Evolutionary conservation across 2,113 vertebrate species (phyloP).

Genomic region (Hyperopisus bebe): DNA sequence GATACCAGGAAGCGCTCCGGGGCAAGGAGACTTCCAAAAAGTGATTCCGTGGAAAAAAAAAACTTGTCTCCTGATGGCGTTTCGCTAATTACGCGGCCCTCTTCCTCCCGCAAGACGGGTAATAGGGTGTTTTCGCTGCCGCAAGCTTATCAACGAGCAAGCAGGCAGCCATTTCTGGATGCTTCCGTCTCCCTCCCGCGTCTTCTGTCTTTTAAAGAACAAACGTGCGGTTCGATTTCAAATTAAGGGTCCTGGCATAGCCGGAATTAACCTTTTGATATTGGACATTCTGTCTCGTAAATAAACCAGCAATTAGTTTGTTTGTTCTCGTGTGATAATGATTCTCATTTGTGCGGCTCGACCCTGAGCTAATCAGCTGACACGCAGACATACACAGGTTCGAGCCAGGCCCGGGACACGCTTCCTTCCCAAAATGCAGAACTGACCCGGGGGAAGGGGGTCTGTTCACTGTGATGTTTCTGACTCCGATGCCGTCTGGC

Average conservation of each 20-base stretch:
- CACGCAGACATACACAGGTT: constrained; percentile 38
- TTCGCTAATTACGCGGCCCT: constrained; percentile 91
- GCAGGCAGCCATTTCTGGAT: constrained; percentile 76
- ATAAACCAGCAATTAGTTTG: constrained; percentile 63
- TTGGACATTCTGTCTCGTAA: constrained; percentile 52
- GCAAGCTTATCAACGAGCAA: constrained; percentile 83
- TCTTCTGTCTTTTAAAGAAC: constrained; percentile 24
- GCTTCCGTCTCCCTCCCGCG: constrained; percentile 49
- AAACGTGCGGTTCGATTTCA: constrained; percentile 59
- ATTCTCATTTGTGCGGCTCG: constrained; percentile 63
- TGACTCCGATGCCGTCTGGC: neutral
- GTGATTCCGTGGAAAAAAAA: constrained; percentile 63
- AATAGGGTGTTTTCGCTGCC: constrained; percentile 85
- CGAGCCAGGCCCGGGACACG: constrained; percentile 29
- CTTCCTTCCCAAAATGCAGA: constrained; percentile 28
- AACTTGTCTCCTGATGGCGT: constrained; percentile 87
- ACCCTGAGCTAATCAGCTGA: constrained; percentile 54
- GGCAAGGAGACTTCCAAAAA: constrained; percentile 78
- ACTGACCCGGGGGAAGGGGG: constrained; percentile 18
- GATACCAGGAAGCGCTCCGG: constrained; percentile 77
- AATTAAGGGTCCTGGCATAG: constrained; percentile 62
- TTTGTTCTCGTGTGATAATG: constrained; percentile 62
- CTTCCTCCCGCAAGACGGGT: constrained; percentile 71
- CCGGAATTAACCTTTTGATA: constrained; percentile 70
- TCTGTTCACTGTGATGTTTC: neutral